A percentile compares a stretch with the other conserved stretches of the same genome.
Evolutionary conservation across 2,888 invertebrate genomes (phyloP).

Genomic region (Nebria salina): DNA sequence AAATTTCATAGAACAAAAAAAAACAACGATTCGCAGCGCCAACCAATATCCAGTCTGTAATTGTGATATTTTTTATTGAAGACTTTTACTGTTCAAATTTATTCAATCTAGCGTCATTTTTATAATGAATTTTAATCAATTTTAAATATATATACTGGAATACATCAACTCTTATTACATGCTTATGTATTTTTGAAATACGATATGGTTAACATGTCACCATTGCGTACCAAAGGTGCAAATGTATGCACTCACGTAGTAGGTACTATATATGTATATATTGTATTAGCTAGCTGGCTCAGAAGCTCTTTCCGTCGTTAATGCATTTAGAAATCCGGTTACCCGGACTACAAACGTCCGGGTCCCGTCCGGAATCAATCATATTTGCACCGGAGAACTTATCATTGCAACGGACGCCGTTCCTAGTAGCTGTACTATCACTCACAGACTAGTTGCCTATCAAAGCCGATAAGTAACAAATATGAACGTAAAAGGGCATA

Average conservation of each 20-base stretch:
- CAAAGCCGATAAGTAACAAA: background rate
- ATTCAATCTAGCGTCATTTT: too few relatives aligned
- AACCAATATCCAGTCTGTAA: slow-evolving; percentile 44
- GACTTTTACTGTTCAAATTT: background rate
- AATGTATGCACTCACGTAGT: too few relatives aligned
- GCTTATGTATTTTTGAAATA: too few relatives aligned
- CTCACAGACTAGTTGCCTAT: background rate
- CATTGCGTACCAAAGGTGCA: too few relatives aligned
- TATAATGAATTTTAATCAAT: too few relatives aligned
- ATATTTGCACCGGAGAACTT: slow-evolving; percentile 33
- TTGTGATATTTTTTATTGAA: slow-evolving; percentile 46
- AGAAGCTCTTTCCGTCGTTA: slow-evolving; percentile 37
- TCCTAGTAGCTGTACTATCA: background rate
- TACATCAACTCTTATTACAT: too few relatives aligned
- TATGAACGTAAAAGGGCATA: too few relatives aligned
- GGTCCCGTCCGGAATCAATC: slow-evolving; percentile 28
- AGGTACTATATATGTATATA: background rate
- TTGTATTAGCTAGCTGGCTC: background rate
- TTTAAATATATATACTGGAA: too few relatives aligned
- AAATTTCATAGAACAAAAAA: slow-evolving; percentile 40
- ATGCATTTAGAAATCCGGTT: slow-evolving; percentile 40
- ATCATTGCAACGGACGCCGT: slow-evolving; percentile 17
- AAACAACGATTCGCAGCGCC: slow-evolving; percentile 38
- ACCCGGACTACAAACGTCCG: slow-evolving; percentile 35
- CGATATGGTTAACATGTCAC: too few relatives aligned